A percentile compares a stretch with the other conserved stretches of the same genome.
phyloP scores from a whole-genome alignment of 2,797 vertebrate species.

The Arnoldichthys spilopterus region DNA sequence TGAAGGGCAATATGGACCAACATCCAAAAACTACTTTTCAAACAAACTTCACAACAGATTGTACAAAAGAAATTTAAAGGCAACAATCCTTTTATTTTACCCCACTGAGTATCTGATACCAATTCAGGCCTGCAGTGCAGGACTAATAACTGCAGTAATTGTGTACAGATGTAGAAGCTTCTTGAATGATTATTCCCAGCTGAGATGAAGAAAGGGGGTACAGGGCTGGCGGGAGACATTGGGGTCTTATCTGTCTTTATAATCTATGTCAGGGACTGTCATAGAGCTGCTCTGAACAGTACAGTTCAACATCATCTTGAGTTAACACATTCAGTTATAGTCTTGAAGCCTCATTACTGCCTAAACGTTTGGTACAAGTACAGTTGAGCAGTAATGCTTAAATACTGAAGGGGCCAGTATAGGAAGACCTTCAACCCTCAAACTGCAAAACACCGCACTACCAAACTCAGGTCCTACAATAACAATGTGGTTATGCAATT shows the following conservation, averaged over 20 bases:
- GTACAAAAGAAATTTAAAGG: neutral
- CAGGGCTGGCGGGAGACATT: neutral
- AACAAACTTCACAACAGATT: neutral
- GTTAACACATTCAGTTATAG: neutral
- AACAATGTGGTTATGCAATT: slow-evolving; percentile 5
- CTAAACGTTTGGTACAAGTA: neutral
- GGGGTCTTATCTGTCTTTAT: neutral
- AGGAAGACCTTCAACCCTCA: neutral
- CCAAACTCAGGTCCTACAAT: neutral
- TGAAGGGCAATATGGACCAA: too few relatives aligned
- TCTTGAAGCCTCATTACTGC: neutral
- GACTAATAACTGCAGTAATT: neutral
- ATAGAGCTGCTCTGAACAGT: neutral
- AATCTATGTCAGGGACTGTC: neutral
- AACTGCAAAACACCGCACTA: neutral
- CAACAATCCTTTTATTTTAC: too few relatives aligned
- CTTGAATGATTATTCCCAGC: neutral
- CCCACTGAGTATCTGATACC: neutral
- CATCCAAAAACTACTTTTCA: too few relatives aligned
- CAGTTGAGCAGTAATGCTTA: neutral
- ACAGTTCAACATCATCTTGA: neutral
- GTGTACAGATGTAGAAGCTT: neutral
- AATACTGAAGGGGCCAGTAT: neutral
- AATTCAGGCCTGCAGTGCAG: neutral
- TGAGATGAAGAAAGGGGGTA: neutral